Conservation (phyloP, 2,113 vertebrate genomes). For the Myiagra hebetior region DNA sequence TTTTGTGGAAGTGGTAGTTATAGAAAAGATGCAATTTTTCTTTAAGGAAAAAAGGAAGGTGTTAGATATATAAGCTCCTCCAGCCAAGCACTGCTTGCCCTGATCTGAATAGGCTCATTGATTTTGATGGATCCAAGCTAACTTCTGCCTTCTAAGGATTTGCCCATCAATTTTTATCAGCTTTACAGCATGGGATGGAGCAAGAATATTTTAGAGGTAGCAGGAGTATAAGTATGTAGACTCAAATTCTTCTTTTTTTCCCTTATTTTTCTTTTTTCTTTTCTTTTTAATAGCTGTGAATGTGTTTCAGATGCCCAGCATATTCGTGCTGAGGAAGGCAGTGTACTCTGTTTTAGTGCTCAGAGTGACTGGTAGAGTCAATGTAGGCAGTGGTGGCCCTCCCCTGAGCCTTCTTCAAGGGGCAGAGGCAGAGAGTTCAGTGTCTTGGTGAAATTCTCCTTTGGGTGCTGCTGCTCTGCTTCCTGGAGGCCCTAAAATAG, state of each 20-base stretch:
- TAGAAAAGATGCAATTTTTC: not conserved
- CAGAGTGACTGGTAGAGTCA: not conserved
- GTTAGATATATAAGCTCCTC: not conserved
- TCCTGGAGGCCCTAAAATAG: not conserved
- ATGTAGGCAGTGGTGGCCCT: not conserved
- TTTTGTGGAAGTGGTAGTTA: not conserved
- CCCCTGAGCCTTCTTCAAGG: not conserved
- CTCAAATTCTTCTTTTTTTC: not conserved
- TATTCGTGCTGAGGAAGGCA: not conserved
- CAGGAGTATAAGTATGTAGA: not conserved
- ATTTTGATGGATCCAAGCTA: not conserved
- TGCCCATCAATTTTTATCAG: not conserved
- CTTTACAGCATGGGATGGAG: not conserved
- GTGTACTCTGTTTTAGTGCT: not conserved
- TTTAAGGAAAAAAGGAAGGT: not conserved
- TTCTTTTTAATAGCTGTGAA: not conserved
- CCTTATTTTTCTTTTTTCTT: not conserved
- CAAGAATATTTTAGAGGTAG: not conserved
- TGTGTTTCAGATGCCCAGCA: not conserved
- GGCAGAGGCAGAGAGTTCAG: rapidly evolving
- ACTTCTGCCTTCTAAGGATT: not conserved
- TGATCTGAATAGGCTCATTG: not conserved
- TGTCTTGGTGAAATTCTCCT: not conserved
- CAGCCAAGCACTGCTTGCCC: not conserved
- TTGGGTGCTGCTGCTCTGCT: not conserved